A percentile compares a stretch with the other conserved stretches of the same genome.
Evolutionary conservation across 2,888 invertebrate genomes (phyloP).

Genomic region (Noctuana brunneofusca): DNA sequence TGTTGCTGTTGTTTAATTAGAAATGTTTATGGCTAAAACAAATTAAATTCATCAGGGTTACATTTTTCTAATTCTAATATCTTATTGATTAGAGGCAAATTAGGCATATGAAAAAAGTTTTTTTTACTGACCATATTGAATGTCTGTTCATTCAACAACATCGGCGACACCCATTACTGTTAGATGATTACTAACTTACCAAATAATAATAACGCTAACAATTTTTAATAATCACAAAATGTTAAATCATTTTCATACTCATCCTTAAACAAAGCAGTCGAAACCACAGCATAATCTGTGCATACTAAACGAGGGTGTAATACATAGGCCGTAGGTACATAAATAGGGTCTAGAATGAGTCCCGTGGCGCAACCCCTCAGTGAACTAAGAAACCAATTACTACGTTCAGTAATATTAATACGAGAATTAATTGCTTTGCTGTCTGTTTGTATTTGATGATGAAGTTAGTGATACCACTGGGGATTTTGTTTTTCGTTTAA

Average conservation of each 20-base stretch:
- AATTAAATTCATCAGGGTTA: too few species aligned
- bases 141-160: too few species aligned
- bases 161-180: too few species aligned
- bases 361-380: slow-evolving; percentile 32
- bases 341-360: slow-evolving; percentile 35
- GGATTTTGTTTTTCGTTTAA: neutral
- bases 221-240: neutral
- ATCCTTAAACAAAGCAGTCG: slow-evolving; percentile 31
- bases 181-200: neutral
- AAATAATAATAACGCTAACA: neutral
- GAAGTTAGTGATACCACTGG: neutral
- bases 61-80: too few species aligned
- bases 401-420: slow-evolving; percentile 33
- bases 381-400: slow-evolving; percentile 35
- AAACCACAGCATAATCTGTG: slow-evolving; percentile 28
- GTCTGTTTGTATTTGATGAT: slow-evolving; percentile 13
- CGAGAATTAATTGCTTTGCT: slow-evolving; percentile 27
- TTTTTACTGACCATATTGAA: too few species aligned
- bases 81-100: too few species aligned
- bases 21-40: neutral
- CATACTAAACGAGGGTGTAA: slow-evolving; percentile 32
- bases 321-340: slow-evolving; percentile 28
- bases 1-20: neutral
- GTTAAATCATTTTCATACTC: slow-evolving; percentile 8
- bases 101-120: too few species aligned